Evolutionary conservation across 2,113 vertebrate species (phyloP).

Genomic region (Syngnathus floridae): DNA sequence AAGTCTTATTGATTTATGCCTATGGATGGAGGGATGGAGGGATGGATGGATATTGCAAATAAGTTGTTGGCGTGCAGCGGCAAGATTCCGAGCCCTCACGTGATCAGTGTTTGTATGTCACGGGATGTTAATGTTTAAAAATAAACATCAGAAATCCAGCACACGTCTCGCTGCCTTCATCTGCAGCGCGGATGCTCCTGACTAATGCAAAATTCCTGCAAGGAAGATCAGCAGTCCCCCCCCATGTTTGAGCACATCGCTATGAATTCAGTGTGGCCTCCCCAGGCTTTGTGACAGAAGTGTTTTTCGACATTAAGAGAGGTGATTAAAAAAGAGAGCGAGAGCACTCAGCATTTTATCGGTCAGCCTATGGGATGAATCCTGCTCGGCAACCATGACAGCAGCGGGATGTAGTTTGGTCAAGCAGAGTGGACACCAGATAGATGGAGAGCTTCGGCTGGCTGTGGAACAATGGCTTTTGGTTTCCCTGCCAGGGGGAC

Average conservation of each 20-base stretch:
- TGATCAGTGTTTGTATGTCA: background rate
- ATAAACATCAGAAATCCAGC: constrained; percentile 37
- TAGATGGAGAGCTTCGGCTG: constrained; percentile 32
- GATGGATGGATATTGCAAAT: background rate
- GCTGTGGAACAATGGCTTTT: constrained; percentile 27
- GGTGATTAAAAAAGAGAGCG: background rate
- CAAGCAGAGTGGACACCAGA: constrained; percentile 32
- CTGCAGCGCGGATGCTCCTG: constrained; percentile 11
- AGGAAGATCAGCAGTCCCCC: constrained; percentile 32
- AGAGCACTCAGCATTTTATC: constrained; percentile 26
- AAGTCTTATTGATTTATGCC: constrained; percentile 64
- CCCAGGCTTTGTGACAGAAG: constrained; percentile 19
- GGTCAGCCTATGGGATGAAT: constrained; percentile 27
- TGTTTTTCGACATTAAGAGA: background rate
- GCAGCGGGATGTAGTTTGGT: constrained; percentile 13
- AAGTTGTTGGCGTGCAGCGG: background rate
- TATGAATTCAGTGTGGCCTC: constrained; percentile 7
- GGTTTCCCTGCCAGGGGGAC: constrained; percentile 40
- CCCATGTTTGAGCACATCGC: constrained; percentile 6
- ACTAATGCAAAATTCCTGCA: constrained; percentile 11
- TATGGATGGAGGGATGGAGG: background rate
- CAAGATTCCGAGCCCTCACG: background rate
- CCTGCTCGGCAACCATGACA: constrained; percentile 29
- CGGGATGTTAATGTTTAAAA: constrained; percentile 33
- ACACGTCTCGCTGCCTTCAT: constrained; percentile 21